Evolutionary conservation across 2,888 invertebrate genomes (phyloP).

Genomic region (Caenorhabditis becei): DNA sequence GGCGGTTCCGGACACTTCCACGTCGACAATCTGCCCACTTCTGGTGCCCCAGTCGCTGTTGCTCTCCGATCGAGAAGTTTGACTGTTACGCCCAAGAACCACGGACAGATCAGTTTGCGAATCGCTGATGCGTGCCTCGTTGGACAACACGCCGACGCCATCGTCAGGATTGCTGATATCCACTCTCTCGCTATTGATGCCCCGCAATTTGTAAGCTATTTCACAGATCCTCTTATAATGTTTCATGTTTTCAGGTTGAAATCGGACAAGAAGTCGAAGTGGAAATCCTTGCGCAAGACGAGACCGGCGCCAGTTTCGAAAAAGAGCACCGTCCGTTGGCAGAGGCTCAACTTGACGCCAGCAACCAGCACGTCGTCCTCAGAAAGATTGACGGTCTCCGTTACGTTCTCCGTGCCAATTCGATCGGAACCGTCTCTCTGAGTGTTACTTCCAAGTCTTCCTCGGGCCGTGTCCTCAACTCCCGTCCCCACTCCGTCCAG

Average conservation of each 20-base stretch:
- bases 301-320: slow-evolving; percentile 68
- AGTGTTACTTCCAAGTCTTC: slow-evolving; percentile 66
- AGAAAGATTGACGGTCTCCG: slow-evolving; percentile 57
- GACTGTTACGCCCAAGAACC: slow-evolving; percentile 60
- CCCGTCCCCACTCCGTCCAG: slow-evolving; percentile 65
- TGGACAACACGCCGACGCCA: slow-evolving; percentile 63
- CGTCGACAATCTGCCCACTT: slow-evolving; percentile 56
- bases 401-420: slow-evolving; percentile 59
- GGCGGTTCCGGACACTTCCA: slow-evolving; percentile 78
- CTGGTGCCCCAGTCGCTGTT: slow-evolving; percentile 17
- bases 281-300: slow-evolving; percentile 70
- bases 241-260: slow-evolving; percentile 62
- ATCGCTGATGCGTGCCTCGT: slow-evolving; percentile 73
- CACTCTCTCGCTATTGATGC: slow-evolving; percentile 69
- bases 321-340: slow-evolving; percentile 62
- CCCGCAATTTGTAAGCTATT: slow-evolving; percentile 67
- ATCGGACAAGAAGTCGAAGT: slow-evolving; percentile 65
- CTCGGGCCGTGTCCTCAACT: slow-evolving; percentile 57
- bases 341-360: slow-evolving; percentile 58
- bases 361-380: slow-evolving; percentile 44
- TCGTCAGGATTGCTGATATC: slow-evolving; percentile 73
- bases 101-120: slow-evolving; percentile 64
- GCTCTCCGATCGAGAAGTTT: slow-evolving; percentile 43
- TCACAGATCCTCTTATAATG: neutral
- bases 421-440: slow-evolving; percentile 65